A percentile compares a stretch with the other conserved stretches of the same genome.
phyloP scores from a whole-genome alignment of 2,797 vertebrate genomes.

The Epinephelus awoara region DNA sequence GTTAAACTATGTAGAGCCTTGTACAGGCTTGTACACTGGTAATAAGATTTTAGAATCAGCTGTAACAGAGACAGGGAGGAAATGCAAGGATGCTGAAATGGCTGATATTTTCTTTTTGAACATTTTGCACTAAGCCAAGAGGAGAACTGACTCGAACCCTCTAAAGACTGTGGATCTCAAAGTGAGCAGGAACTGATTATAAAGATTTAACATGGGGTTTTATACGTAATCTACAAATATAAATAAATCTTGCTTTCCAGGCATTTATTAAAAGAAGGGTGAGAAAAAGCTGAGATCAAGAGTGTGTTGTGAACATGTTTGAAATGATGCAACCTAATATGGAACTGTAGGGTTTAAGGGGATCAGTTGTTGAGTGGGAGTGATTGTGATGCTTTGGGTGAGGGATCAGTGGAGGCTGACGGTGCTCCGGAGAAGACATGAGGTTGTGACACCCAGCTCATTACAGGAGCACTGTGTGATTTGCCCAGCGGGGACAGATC shows the following conservation, averaged over 20 bases:
- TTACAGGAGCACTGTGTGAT: conserved; percentile 39
- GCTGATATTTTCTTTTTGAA: conserved; percentile 3
- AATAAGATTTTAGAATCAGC: conserved; percentile 12
- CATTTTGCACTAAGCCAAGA: conserved; percentile 7
- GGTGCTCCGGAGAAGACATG: conserved; percentile 22
- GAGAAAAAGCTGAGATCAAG: background rate
- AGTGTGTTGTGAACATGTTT: background rate
- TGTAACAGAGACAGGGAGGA: background rate
- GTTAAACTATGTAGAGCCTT: background rate
- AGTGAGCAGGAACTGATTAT: conserved; percentile 9
- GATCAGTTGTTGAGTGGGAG: conserved; percentile 7
- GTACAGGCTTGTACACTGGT: background rate
- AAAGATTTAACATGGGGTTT: conserved; percentile 26
- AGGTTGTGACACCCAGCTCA: conserved; percentile 50
- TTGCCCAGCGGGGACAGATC: conserved; percentile 60
- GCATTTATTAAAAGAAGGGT: background rate
- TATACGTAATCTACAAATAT: background rate
- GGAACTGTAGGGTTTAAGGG: background rate
- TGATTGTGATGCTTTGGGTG: background rate
- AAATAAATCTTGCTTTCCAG: background rate
- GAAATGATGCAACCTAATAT: background rate
- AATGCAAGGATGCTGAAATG: background rate
- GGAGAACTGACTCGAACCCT: conserved; percentile 1
- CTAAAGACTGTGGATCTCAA: conserved; percentile 15
- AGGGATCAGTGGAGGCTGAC: conserved; percentile 34